Evolutionary conservation across 2,888 invertebrate species (phyloP).

Genomic region (Cyrtodaria siliqua): DNA sequence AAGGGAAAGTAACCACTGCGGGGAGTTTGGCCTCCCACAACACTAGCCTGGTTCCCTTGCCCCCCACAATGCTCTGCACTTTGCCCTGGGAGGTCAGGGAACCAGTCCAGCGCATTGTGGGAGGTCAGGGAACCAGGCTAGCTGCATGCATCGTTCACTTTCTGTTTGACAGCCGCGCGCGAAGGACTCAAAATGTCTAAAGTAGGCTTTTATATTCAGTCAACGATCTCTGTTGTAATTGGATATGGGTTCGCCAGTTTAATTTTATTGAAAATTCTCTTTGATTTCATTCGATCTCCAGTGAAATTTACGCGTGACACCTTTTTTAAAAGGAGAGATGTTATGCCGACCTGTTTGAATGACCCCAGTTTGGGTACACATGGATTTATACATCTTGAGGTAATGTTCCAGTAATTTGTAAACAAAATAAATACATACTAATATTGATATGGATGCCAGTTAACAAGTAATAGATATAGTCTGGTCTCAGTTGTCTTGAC

Average conservation of each 20-base stretch:
- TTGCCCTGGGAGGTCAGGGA: no score
- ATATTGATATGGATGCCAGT: no score
- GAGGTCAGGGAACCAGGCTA: no score
- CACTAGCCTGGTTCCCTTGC: no score
- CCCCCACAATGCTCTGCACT: no score
- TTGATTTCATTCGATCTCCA: slow-evolving; percentile 47
- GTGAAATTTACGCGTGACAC: slow-evolving; percentile 48
- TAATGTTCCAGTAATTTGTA: no score
- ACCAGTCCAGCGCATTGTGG: no score
- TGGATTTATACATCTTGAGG: slow-evolving; percentile 71
- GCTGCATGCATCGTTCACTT: not conserved
- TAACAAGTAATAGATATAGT: no score
- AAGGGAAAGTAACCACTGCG: no score
- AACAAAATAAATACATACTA: not conserved
- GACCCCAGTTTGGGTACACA: slow-evolving; percentile 71
- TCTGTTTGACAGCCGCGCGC: not conserved
- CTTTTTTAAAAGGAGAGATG: slow-evolving; percentile 59
- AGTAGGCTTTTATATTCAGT: slow-evolving; percentile 17
- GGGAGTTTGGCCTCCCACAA: no score
- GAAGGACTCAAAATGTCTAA: slow-evolving; percentile 19
- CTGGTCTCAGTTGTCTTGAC: no score
- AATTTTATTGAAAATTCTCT: slow-evolving; percentile 36
- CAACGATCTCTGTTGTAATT: slow-evolving; percentile 30
- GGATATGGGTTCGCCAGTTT: slow-evolving; percentile 47
- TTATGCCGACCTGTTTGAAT: slow-evolving; percentile 67